Evolutionary conservation across 2,888 invertebrate species (phyloP).

Genomic region (Agrochola lota): DNA sequence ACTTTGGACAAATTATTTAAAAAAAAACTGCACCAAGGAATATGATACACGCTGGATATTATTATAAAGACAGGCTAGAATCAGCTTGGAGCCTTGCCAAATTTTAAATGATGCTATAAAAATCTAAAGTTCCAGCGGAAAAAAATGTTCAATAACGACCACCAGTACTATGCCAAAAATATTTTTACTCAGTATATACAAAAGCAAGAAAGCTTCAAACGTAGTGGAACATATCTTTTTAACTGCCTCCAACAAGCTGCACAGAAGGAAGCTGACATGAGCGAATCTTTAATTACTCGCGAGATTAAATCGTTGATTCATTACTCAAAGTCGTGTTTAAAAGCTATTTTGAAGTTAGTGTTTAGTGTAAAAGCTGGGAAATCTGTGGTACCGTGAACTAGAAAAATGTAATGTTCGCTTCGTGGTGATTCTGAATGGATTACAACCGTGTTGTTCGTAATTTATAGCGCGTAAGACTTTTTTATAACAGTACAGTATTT

Average conservation of each 20-base stretch:
- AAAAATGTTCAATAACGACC: slow-evolving; percentile 78
- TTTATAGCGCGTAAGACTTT: slow-evolving; percentile 49
- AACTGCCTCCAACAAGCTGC: slow-evolving; percentile 53
- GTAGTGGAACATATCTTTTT: slow-evolving; percentile 61
- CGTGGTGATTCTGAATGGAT: slow-evolving; percentile 50
- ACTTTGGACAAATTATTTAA: background rate
- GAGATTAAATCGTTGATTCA: slow-evolving; percentile 63
- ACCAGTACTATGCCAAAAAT: slow-evolving; percentile 81
- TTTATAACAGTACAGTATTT: slow-evolving; percentile 15
- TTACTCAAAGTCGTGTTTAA: slow-evolving; percentile 47
- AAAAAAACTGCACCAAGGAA: slow-evolving; percentile 44
- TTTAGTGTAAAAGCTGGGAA: slow-evolving; percentile 46
- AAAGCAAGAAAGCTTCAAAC: slow-evolving; percentile 69
- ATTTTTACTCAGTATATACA: slow-evolving; percentile 80
- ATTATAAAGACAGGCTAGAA: slow-evolving; percentile 77
- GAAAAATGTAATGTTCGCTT: slow-evolving; percentile 25
- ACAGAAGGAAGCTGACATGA: slow-evolving; percentile 51
- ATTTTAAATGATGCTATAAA: slow-evolving; percentile 86
- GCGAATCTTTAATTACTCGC: slow-evolving; percentile 51
- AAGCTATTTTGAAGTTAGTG: slow-evolving; percentile 58
- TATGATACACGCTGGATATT: slow-evolving; percentile 81
- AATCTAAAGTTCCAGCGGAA: slow-evolving; percentile 83
- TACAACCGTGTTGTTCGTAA: slow-evolving; percentile 43
- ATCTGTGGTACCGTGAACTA: slow-evolving; percentile 40
- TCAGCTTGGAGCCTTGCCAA: slow-evolving; percentile 84